These are phyloP conservation scores for Choreutis nemorana DNA, from an alignment of 2,888 invertebrate species.

Conservation along the genomic window DNA sequence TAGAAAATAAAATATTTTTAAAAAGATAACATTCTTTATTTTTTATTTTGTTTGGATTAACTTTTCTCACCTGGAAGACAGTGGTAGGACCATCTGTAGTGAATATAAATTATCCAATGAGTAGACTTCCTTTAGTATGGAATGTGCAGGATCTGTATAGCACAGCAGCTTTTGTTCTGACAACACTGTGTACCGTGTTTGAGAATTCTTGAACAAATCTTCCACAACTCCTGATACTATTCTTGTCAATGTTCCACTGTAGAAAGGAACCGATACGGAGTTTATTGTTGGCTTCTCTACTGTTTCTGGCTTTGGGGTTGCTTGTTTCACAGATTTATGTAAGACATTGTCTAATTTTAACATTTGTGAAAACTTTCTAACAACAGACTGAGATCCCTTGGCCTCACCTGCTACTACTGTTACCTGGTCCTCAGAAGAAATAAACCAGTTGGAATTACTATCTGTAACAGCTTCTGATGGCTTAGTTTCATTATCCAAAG, in stretches of 20 bases:
- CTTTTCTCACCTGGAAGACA: slow-evolving; percentile 43
- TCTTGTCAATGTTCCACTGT: slow-evolving; percentile 69
- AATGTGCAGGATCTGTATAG: slow-evolving; percentile 75
- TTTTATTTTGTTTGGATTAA: background rate
- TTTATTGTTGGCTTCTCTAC: slow-evolving; percentile 64
- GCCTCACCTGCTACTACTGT: slow-evolving; percentile 20
- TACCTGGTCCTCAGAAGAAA: slow-evolving; percentile 16
- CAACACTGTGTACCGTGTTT: slow-evolving; percentile 75
- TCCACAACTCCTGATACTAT: slow-evolving; percentile 71
- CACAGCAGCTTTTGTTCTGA: slow-evolving; percentile 77
- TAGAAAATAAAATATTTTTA: slow-evolving; percentile 2
- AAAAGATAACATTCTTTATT: background rate
- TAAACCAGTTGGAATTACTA: slow-evolving; percentile 52
- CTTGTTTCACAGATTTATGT: slow-evolving; percentile 28
- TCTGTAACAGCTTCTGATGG: slow-evolving; percentile 23
- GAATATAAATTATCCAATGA: slow-evolving; percentile 72
- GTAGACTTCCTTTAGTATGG: slow-evolving; percentile 74
- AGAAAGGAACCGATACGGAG: slow-evolving; percentile 51
- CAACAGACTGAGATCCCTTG: slow-evolving; percentile 33
- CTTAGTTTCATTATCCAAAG: slow-evolving; percentile 31
- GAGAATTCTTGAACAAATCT: slow-evolving; percentile 78
- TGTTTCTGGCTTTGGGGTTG: slow-evolving; percentile 23
- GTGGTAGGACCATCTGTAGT: slow-evolving; percentile 69
- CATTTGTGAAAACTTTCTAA: slow-evolving; percentile 43
- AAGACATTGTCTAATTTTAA: slow-evolving; percentile 60